Conservation (phyloP, 1,140 invertebrate species). For the Polypedilum pembai region DNA sequence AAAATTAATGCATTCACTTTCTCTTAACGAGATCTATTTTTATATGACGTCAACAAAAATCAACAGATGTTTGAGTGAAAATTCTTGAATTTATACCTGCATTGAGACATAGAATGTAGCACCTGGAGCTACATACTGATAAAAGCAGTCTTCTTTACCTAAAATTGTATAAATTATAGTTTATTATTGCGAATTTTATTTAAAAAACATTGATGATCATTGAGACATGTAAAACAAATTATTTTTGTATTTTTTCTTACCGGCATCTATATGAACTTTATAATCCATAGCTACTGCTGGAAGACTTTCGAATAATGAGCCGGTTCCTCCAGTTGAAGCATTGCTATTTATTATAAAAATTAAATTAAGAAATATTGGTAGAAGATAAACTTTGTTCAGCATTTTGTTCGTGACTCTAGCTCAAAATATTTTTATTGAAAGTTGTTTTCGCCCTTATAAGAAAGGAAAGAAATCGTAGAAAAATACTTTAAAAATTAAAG, state of each 20-base stretch:
- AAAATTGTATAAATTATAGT: neutral
- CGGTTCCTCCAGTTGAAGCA: neutral
- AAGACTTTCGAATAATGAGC: conserved; percentile 64
- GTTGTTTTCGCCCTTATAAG: too few species aligned
- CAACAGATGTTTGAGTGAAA: conserved; percentile 23
- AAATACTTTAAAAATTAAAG: too few species aligned
- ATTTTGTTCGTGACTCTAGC: too few species aligned
- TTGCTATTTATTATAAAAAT: neutral
- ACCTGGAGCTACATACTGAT: conserved; percentile 81
- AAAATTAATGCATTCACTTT: conserved; percentile 21
- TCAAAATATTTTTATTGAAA: too few species aligned
- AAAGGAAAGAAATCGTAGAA: too few species aligned
- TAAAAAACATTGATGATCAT: neutral
- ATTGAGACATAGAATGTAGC: conserved; percentile 91
- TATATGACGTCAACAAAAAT: conserved; percentile 29
- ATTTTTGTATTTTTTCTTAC: conserved; percentile 36
- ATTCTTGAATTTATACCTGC: conserved; percentile 55
- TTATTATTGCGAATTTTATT: neutral
- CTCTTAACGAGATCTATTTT: conserved; percentile 11
- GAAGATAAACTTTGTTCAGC: too few species aligned
- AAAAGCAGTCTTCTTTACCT: conserved; percentile 86
- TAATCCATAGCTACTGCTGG: conserved; percentile 91
- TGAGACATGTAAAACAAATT: neutral
- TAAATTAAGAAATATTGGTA: neutral
- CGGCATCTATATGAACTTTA: conserved; percentile 86